Percentiles rank a stretch among this genome's conserved stretches.
phyloP scores from a whole-genome alignment of 2,113 vertebrate species.

The Ailuropoda melanoleuca region DNA sequence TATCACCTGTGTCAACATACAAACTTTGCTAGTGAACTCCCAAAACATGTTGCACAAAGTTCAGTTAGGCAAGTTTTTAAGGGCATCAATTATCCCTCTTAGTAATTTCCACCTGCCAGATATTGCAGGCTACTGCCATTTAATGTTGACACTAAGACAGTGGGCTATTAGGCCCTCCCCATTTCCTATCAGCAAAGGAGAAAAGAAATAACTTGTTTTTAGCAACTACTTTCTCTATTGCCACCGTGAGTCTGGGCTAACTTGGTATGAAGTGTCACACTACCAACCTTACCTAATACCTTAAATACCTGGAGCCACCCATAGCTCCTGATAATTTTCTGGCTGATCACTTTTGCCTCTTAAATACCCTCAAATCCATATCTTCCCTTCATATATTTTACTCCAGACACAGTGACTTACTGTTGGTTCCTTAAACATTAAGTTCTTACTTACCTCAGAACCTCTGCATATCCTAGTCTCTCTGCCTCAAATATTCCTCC shows the following conservation, averaged over 20 bases:
- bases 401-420: neutral
- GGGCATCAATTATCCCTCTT: constrained; percentile 23
- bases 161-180: neutral
- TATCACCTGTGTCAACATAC: constrained; percentile 48
- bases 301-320: neutral
- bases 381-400: neutral
- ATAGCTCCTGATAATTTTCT: neutral
- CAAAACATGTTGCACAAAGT: neutral
- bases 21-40: neutral
- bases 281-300: neutral
- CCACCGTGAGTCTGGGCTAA: neutral
- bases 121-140: neutral
- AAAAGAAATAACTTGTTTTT: neutral
- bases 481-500: neutral
- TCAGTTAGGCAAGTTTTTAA: constrained; percentile 19
- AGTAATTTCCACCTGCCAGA: constrained; percentile 33
- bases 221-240: neutral
- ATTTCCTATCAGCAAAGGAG: neutral
- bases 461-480: neutral
- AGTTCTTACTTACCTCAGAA: neutral
- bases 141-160: neutral
- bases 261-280: neutral
- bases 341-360: neutral
- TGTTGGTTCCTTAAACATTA: neutral
- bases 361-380: neutral